Evolutionary conservation across 2,888 invertebrate species (phyloP), one percentile per base, ranked within the genome.

Genomic region (Isoperla grammatica): DNA sequence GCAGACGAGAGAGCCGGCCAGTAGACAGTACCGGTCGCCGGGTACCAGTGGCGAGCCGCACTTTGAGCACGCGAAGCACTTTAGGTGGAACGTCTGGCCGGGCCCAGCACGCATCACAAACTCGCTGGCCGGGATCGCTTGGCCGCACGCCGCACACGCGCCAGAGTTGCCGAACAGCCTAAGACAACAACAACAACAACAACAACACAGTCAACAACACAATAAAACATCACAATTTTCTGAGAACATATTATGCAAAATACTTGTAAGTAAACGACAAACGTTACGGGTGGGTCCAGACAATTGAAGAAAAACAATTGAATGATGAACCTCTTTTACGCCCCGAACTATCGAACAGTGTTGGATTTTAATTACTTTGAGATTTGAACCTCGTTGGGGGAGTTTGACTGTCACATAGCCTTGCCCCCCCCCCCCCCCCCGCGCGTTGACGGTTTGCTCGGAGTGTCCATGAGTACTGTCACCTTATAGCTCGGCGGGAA

Each of bases 11-110:
- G 87, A 87, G 67, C 94, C 95, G 72, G 90, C 88, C 69, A 95
- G 80, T 81, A 95, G 85, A 78, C 92, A 90, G 80, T 91, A 95
- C 80, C 91, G 86, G 83, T 95, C 95, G 70, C 95, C 95, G 70
- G 91, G 87, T 76, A 88, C 85, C 71, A 95, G 86, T 76, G 87
- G 89, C 71, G 86, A 83, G 70, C 90, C 87, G 77, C 95, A 95
- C 77, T 94, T 93, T 78, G 90, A 91, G 82, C 95, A 95, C 69
- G 88, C 86, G 81, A 95, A 95, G 80, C 95, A 95, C 80, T 93
- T 93, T 78, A 94, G 84, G 82, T 95, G 95, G 83, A 92, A 95
- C 71, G 93, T 91, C 77, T 85, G 85, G 66, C 78, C 78, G 68
- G 82, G 79, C 67, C 84, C 86, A 70, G 88, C 86, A 76, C 91